Base-by-base conservation (phyloP, 2,888 invertebrate genomes). In the Alcis repandata region DNA sequence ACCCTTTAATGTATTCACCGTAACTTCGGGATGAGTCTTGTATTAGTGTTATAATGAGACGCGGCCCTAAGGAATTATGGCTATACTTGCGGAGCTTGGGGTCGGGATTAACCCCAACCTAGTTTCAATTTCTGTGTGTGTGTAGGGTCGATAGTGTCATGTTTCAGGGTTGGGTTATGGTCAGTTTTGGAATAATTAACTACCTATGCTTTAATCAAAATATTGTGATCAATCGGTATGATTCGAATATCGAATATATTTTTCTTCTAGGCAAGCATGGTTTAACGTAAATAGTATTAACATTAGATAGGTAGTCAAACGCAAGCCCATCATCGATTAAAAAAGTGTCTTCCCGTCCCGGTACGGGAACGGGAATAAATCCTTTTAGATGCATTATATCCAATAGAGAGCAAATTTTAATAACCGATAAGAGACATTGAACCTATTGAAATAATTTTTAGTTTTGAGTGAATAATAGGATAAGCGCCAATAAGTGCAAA, bases 1-100 rank as follows among this genome's bases (percentile, higher is more conserved):
- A 91, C 92, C 92, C 92, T 93, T 92, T 93, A 93, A 93, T 92
- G 90, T 93, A 92, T 93, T 93, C 92, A 91, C 90, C 89, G 92
- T 90, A 93, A 92, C 92, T 93, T 92, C 83, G 92, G 92, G 92
- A 92, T 92, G 92, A 92, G 91, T 89, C 92, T 93, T 92, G 92
- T 93, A 93, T 93, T 93, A 93, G 92, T 92, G 92, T 90, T 92
- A 93, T 93, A 93, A 93, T 93, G 92, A 93, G 92, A 91, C 90
- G 90, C 82, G 90, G 90, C 92, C 92, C 92, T 88, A 80, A 92
- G 92, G 92, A 93, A 91, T 92, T 92, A 92, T 90, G 89, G 89
- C 82, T 88, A 90, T 90, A 90, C 91, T 91, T 91, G 90, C 80
- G 85, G 86, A 83, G 84, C 88, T 84, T 86, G 77, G 88, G 89